These are phyloP conservation scores for Chiloscyllium punctatum DNA, from an alignment of 2,797 vertebrate genomes.

Conservation along the genomic window DNA sequence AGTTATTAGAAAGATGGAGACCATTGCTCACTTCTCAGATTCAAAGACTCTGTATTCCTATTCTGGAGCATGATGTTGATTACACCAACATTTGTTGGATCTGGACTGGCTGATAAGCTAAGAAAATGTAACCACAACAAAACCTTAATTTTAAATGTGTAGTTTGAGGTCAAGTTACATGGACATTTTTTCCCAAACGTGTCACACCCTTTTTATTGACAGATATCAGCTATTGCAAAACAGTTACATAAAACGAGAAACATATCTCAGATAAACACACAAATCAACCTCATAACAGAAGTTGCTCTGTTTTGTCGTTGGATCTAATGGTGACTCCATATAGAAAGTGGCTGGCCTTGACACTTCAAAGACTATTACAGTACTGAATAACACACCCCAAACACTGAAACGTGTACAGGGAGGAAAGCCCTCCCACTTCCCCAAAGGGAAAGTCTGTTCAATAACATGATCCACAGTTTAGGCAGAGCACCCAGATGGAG, in stretches of 20 bases:
- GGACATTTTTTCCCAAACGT: not conserved
- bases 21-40: not conserved
- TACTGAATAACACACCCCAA: not conserved
- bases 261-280: not conserved
- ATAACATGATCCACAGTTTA: not conserved
- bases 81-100: not conserved
- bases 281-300: not conserved
- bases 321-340: not conserved
- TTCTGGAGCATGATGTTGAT: not conserved
- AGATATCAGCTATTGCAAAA: not conserved
- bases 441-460: not conserved
- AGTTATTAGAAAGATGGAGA: not conserved
- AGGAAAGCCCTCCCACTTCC: not conserved
- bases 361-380: not conserved
- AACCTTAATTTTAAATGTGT: not conserved
- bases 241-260: not conserved
- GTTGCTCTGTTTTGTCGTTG: not conserved
- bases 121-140: not conserved
- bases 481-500: not conserved
- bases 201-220: not conserved
- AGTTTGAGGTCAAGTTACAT: not conserved
- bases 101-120: not conserved
- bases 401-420: not conserved
- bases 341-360: not conserved
- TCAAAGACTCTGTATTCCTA: not conserved